Evolutionary conservation across 2,113 vertebrate genomes (phyloP).

Genomic region (Serinus canaria): DNA sequence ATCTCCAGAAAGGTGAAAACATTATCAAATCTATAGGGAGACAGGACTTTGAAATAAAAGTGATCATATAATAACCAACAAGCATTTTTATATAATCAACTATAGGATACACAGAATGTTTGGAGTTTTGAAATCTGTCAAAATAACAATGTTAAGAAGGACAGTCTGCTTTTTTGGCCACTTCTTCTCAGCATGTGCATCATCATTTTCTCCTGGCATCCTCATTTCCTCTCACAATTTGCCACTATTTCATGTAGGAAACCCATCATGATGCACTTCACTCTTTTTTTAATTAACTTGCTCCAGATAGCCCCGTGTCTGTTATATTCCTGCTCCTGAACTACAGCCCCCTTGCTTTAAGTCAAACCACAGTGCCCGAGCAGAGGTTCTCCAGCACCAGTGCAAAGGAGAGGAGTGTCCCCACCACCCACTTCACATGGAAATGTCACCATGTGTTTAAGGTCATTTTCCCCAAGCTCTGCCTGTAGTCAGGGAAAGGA

Average conservation of each 20-base stretch:
- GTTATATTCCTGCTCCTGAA: background rate
- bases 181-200: background rate
- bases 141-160: background rate
- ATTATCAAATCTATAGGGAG: background rate
- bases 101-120: background rate
- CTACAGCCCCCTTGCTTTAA: rapidly evolving
- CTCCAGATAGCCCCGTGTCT: background rate
- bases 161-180: background rate
- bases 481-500: background rate
- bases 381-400: background rate
- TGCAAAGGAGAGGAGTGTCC: background rate
- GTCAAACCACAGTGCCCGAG: rapidly evolving
- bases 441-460: rapidly evolving
- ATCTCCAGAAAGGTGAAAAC: background rate
- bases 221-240: background rate
- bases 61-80: background rate
- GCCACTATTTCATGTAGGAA: background rate
- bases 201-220: background rate
- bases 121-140: background rate
- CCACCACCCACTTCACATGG: background rate
- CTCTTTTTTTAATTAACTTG: background rate
- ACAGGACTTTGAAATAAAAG: background rate
- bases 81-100: background rate
- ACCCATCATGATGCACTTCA: background rate
- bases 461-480: background rate